These are phyloP conservation scores for Takifugu bimaculatus DNA, from an alignment of 2,113 vertebrate genomes.

Conservation along the genomic window DNA sequence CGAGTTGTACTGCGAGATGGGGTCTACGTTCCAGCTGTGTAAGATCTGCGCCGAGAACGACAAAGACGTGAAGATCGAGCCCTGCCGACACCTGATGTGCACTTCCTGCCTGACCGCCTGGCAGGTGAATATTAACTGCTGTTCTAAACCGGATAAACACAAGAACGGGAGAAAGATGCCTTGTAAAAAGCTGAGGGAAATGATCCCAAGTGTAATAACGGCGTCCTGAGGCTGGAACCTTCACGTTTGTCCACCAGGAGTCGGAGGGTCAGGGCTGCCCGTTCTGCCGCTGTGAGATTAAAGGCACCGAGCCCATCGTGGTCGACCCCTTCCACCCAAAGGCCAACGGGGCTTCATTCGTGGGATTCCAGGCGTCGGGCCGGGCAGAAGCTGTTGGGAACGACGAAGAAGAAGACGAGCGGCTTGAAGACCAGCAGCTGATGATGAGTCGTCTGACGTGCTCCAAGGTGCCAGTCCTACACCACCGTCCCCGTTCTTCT, in stretches of 20 bases:
- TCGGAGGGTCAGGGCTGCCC: slow-evolving; percentile 97
- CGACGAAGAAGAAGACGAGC: slow-evolving; percentile 91
- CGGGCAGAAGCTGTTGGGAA: slow-evolving; percentile 83
- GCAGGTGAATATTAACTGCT: slow-evolving; percentile 78
- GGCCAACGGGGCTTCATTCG: slow-evolving; percentile 72
- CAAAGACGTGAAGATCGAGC: slow-evolving; percentile 98
- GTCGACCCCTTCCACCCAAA: slow-evolving; percentile 96
- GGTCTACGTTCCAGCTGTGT: slow-evolving; percentile 97
- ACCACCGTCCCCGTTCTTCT: not conserved
- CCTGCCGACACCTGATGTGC: slow-evolving; percentile 98
- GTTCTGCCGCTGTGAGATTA: slow-evolving; percentile 97
- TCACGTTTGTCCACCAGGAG: slow-evolving; percentile 72
- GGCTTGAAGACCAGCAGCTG: slow-evolving; percentile 88
- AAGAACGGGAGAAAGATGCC: too few relatives aligned
- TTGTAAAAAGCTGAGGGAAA: too few relatives aligned
- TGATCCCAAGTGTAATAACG: too few relatives aligned
- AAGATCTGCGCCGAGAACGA: slow-evolving; percentile 99
- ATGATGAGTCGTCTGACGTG: slow-evolving; percentile 92
- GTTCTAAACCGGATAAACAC: too few relatives aligned
- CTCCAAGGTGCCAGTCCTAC: slow-evolving; percentile 76
- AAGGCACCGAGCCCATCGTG: slow-evolving; percentile 96
- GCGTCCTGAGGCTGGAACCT: too few relatives aligned
- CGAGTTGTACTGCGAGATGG: slow-evolving; percentile 98
- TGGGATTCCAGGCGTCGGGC: slow-evolving; percentile 79
- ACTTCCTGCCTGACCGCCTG: slow-evolving; percentile 96